These are phyloP conservation scores for Lucinisca nassula DNA, from an alignment of 2,888 invertebrate species.

Conservation along the genomic window DNA sequence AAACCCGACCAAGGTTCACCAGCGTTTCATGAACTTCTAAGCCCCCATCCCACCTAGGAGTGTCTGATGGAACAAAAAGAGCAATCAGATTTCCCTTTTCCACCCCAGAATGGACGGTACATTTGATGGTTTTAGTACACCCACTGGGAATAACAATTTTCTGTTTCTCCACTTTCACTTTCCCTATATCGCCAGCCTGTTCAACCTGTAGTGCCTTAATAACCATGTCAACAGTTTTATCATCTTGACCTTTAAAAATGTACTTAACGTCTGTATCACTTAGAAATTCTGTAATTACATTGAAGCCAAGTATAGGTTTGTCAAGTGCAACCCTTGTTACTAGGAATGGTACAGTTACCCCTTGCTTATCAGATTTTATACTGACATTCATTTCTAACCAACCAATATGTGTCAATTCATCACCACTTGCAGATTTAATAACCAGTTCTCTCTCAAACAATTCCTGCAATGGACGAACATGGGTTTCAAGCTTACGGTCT, in stretches of 20 bases:
- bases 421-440: constrained; percentile 28
- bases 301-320: constrained; percentile 36
- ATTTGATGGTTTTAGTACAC: background rate
- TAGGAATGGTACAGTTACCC: constrained; percentile 24
- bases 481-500: background rate
- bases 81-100: background rate
- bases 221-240: constrained; percentile 2
- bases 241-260: background rate
- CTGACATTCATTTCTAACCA: constrained; percentile 1
- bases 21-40: constrained; percentile 13
- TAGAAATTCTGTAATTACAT: constrained; percentile 24
- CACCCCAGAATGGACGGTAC: constrained; percentile 20
- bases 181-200: constrained; percentile 5
- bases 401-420: background rate
- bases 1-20: background rate
- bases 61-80: background rate
- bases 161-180: constrained; percentile 12
- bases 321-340: constrained; percentile 25
- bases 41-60: background rate
- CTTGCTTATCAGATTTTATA: background rate
- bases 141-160: constrained; percentile 7
- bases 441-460: constrained; percentile 20
- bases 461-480: background rate
- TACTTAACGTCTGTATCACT: background rate
- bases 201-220: background rate